Conservation (phyloP, 2,113 vertebrate species). For the Amblyopsis rosae region DNA sequence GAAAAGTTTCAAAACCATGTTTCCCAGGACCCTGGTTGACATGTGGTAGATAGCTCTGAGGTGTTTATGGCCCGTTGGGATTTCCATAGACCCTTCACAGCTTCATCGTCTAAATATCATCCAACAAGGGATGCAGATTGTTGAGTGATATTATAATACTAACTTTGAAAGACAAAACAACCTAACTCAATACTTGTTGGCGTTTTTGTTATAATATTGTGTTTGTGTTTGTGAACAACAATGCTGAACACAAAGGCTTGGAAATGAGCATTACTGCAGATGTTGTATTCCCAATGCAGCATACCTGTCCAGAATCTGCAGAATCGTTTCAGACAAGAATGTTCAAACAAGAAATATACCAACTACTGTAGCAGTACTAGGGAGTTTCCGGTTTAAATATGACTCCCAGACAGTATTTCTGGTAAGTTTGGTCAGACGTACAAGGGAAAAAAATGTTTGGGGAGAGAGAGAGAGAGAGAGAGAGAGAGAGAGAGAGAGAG, state of each 20-base stretch:
- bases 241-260: neutral
- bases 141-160: neutral
- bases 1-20: too few species aligned
- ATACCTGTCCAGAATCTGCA: conserved; percentile 18
- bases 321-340: conserved; percentile 16
- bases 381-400: conserved; percentile 21
- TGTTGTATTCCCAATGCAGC: conserved; percentile 3
- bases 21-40: too few species aligned
- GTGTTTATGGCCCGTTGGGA: conserved; percentile 5
- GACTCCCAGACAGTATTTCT: conserved; percentile 29
- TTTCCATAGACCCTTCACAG: too few species aligned
- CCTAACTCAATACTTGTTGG: too few species aligned
- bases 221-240: conserved; percentile 46
- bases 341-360: conserved; percentile 22
- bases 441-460: neutral
- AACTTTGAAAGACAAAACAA: neutral
- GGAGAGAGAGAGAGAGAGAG: neutral
- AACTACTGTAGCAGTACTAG: conserved; percentile 8
- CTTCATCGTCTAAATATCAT: too few species aligned
- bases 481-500: too few species aligned
- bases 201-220: conserved; percentile 3
- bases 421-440: conserved; percentile 1
- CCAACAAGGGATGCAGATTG: too few species aligned
- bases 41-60: conserved; percentile 41
- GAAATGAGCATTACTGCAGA: neutral